Conservation (phyloP, 2,888 invertebrate genomes). For the Cantharis rufa region DNA sequence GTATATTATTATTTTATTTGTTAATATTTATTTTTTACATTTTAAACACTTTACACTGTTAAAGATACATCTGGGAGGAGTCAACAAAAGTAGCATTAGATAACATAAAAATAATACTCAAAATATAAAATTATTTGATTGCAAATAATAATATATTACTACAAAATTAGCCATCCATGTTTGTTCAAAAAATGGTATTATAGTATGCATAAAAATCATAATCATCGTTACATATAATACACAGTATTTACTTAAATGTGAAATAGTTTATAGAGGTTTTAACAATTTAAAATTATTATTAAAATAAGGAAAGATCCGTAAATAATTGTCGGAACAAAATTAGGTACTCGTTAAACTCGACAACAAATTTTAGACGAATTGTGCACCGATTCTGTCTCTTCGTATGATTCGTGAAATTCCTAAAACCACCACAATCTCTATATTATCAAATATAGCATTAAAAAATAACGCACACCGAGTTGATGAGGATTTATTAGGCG, state of each 20-base stretch:
- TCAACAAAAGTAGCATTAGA: not conserved
- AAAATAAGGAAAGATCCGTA: not conserved
- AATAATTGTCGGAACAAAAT: not conserved
- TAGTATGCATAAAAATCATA: conserved; percentile 26
- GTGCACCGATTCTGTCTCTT: not conserved
- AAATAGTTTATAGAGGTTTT: conserved; percentile 19
- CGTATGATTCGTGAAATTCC: not conserved
- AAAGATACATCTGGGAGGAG: not conserved
- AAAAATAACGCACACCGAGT: not conserved
- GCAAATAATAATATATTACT: conserved; percentile 20
- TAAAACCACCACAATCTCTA: not conserved
- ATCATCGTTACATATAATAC: conserved; percentile 29
- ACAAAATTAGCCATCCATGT: conserved; percentile 27
- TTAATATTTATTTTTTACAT: conserved; percentile 18
- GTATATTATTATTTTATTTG: not conserved
- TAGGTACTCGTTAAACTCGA: not conserved
- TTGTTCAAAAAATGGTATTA: conserved; percentile 28
- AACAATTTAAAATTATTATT: not conserved
- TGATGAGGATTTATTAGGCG: not conserved
- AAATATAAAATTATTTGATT: conserved; percentile 17
- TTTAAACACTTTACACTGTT: conserved; percentile 16
- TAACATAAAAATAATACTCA: conserved; percentile 11
- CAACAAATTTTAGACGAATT: not conserved
- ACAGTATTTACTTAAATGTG: conserved; percentile 29
- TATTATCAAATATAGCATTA: not conserved